Conservation (phyloP, 2,888 invertebrate genomes). For the Petrophora chlorosata region DNA sequence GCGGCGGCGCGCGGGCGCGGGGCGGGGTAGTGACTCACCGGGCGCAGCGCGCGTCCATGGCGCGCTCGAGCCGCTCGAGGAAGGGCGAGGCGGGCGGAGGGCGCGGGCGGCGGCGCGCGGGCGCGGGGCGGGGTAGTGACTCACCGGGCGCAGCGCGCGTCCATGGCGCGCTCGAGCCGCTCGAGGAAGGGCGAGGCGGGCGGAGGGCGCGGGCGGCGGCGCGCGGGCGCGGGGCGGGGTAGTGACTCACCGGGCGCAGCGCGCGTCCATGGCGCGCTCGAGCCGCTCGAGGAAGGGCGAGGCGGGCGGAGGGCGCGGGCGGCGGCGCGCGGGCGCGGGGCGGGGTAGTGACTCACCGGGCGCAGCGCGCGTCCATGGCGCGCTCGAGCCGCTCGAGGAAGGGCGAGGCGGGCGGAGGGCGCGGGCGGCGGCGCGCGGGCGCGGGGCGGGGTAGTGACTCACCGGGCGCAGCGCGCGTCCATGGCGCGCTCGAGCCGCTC, state of each 20-base stretch:
- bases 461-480: conserved; percentile 92
- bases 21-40: conserved; percentile 92
- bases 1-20: conserved; percentile 70
- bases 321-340: conserved; percentile 76
- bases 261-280: conserved; percentile 94
- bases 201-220: conserved; percentile 57
- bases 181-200: conserved; percentile 85
- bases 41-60: conserved; percentile 91
- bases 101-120: conserved; percentile 87
- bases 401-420: conserved; percentile 47
- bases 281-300: conserved; percentile 94
- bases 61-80: conserved; percentile 95
- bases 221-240: conserved; percentile 85
- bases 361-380: conserved; percentile 89
- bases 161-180: conserved; percentile 87
- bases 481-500: conserved; percentile 95
- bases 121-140: conserved; percentile 58
- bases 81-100: conserved; percentile 93
- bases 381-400: conserved; percentile 89
- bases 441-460: conserved; percentile 88
- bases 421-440: conserved; percentile 74
- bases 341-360: conserved; percentile 81
- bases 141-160: conserved; percentile 88
- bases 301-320: conserved; percentile 91
- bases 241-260: conserved; percentile 93